These are phyloP conservation scores for Andrena hattorfiana DNA, from an alignment of 2,888 invertebrate species.

Conservation along the genomic window DNA sequence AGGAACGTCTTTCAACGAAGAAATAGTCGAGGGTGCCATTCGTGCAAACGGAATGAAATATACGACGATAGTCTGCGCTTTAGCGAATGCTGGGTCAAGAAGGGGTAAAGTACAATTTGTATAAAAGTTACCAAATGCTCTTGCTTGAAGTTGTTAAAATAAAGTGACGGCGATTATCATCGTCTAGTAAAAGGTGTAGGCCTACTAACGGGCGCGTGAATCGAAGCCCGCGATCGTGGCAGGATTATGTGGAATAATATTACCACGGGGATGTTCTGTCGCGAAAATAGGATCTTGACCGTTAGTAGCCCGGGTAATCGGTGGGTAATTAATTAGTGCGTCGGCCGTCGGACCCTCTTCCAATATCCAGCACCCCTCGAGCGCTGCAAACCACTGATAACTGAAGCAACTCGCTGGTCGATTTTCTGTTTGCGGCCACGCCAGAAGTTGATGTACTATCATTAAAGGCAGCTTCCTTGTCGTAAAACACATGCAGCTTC, in stretches of 20 bases:
- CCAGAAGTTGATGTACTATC: constrained; percentile 36
- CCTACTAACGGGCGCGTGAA: constrained; percentile 2
- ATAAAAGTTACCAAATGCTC: no score
- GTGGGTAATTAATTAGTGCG: constrained; percentile 72
- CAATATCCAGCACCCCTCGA: constrained; percentile 62
- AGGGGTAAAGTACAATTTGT: background rate
- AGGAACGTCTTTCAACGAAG: constrained; percentile 24
- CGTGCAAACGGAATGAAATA: constrained; percentile 18
- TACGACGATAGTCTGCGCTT: constrained; percentile 1
- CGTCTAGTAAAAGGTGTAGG: no score
- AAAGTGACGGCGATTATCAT: no score
- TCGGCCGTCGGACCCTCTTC: constrained; percentile 65
- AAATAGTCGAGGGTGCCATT: constrained; percentile 13
- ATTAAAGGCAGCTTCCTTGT: background rate
- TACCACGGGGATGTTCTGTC: constrained; percentile 39
- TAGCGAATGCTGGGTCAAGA: background rate
- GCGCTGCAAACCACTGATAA: constrained; percentile 71
- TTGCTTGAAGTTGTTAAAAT: no score
- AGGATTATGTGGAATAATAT: constrained; percentile 56
- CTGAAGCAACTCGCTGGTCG: constrained; percentile 63
- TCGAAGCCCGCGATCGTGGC: constrained; percentile 23
- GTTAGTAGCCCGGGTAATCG: constrained; percentile 65
- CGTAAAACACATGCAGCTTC: background rate
- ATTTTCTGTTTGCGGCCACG: constrained; percentile 45
- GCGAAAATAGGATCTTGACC: constrained; percentile 68